Base-by-base conservation (phyloP, 2,113 vertebrate genomes). In the Chinchilla lanigera region DNA sequence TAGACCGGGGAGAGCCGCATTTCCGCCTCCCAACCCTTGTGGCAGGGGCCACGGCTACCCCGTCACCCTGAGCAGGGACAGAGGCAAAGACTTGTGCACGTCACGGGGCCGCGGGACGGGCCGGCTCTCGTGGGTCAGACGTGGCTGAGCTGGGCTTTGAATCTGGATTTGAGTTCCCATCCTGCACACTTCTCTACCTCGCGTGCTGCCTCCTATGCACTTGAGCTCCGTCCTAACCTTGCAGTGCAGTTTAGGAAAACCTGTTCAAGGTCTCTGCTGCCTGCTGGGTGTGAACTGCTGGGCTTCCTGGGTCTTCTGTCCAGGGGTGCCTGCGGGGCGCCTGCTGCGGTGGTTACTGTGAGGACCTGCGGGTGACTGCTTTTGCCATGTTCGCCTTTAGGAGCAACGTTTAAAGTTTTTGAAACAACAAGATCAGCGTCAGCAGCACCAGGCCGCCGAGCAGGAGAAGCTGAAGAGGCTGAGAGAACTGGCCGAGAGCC, bases 401-500 rank as follows among this genome's bases (percentile, higher is more conserved):
- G 99, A 99, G 60, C 99, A 99, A 97, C 99, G 99, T 1, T 96
- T 99, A 97, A 99, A 99, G 91, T 99, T 99, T 96, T 98, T 99
- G 96, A 99, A 99, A 92, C 99, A 99, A 97, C 99, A 99, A 95
- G 99, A 99, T 97, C 99, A 99, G 91, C 99, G 99, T 54, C 99
- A 99, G 82, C 99, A 99, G 65, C 99, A 99, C 90, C 99, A 99
- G 96, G 99, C 98, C 16, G 99, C 99, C 0, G 99, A 99, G 61
- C 99, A 99, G 98, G 99, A 99, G 97, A 99, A 99, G 95, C 99
- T 99, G 2, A 99, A 99, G 97, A 98, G 99, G 67, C 99, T 99
- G 20, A 98, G 99, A 83, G 99, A 99, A 87, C 99, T 99, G 87
- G 99, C 99, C 11, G 99, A 99, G 95, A 99, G 98, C 97, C 99